phyloP scores from a whole-genome alignment of 1,140 invertebrate species.

The Probaryconus sp. region DNA sequence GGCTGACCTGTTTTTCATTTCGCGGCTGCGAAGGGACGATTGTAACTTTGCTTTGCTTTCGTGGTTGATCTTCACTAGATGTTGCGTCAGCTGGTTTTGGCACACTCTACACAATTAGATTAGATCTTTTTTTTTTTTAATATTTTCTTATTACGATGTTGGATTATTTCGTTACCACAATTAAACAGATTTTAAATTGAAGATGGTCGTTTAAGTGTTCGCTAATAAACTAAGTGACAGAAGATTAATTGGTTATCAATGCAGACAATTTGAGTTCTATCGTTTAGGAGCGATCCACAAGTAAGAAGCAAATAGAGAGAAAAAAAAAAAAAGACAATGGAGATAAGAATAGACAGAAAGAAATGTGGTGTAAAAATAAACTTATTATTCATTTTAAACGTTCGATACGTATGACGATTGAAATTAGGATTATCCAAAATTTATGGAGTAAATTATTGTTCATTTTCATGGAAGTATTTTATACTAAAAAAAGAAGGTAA shows the following conservation, averaged over 20 bases:
- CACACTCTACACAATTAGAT: constrained; percentile 68
- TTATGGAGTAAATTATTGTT: too few relatives aligned
- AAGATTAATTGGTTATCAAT: too few relatives aligned
- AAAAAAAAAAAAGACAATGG: constrained; percentile 20
- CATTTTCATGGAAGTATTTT: too few relatives aligned
- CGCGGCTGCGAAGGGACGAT: constrained; percentile 75
- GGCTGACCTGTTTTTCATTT: constrained; percentile 67
- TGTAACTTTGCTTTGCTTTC: constrained; percentile 78
- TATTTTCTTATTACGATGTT: not conserved
- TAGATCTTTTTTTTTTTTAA: not conserved
- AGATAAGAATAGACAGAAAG: constrained; percentile 44
- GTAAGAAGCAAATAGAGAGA: constrained; percentile 5
- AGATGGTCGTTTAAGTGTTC: too few relatives aligned
- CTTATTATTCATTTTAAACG: too few relatives aligned
- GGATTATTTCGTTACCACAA: too few relatives aligned
- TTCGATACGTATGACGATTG: too few relatives aligned
- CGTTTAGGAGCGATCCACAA: not conserved
- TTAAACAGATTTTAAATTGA: too few relatives aligned
- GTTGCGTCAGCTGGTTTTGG: constrained; percentile 70
- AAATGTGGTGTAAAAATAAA: constrained; percentile 33
- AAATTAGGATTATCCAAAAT: too few relatives aligned
- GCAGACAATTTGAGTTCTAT: too few relatives aligned
- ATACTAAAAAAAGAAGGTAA: too few relatives aligned
- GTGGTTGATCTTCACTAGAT: constrained; percentile 54
- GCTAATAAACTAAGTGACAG: too few relatives aligned